Base-by-base conservation (phyloP, 1,140 invertebrate species). In the Drosophila elegans region DNA sequence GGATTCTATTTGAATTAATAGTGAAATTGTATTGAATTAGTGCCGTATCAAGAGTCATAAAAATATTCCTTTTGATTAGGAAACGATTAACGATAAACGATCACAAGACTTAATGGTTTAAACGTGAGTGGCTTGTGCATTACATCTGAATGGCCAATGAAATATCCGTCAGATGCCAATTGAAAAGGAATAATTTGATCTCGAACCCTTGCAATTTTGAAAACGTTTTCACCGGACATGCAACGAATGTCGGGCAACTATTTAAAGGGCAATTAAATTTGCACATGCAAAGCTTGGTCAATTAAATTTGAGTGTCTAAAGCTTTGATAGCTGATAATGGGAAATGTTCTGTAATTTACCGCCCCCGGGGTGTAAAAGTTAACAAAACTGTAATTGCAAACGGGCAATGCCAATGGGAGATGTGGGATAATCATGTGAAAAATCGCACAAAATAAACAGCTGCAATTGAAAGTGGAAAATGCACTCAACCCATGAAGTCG, bases 361-460 rank as follows among this genome's bases (percentile, higher is more conserved):
- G 41, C 41, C 55, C n/a, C 13, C 39, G 53, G 71, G 52, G 76
- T 52, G 53, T 63, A 57, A 67, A 56, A 61, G 51, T 64, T 56
- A 67, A 73, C 83, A 86, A 86, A 86, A 76, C 71, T 68, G 77
- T 74, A 80, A 85, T 77, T 85, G 62, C 44, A 52, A 55, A 29
- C 45, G 10, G 57, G 27, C 38, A 41, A 48, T 46, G 60, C 49
- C 16, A 21, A 21, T 21, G 16, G 16, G 16, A 68, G 39, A 66
- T 62, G 27, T 16, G 25, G 41, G 49, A 80, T 75, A 78, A 88
- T 81, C 53, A 88, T 86, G 83, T 60, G 84, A 86, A 86, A 86
- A 83, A 54, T 83, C 59, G 42, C 67, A 71, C 71, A 83, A 82
- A 88, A 76, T 77, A 73, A 78, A 57, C 74, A 77, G 73, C 49